Percentiles rank a stretch among this genome's conserved stretches.
Evolutionary conservation across 2,888 invertebrate genomes (phyloP).

Genomic region (Troglohyphantes excavatus): DNA sequence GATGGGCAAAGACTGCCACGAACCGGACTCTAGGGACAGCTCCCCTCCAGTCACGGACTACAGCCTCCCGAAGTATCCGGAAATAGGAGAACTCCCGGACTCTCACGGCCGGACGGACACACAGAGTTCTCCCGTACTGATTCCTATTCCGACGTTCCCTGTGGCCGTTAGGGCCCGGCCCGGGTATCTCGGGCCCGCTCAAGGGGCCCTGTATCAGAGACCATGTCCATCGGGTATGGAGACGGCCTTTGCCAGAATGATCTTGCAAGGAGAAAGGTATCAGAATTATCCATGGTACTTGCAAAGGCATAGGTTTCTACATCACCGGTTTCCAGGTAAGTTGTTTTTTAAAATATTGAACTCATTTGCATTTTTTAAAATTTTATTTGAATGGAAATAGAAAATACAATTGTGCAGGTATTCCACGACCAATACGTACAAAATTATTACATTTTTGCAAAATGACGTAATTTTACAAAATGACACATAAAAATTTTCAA

Average conservation of each 20-base stretch:
- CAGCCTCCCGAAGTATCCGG: constrained; percentile 5
- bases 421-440: too few relatives aligned
- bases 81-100: too few relatives aligned
- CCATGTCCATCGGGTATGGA: constrained; percentile 12
- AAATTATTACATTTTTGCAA: too few relatives aligned
- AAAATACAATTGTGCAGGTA: too few relatives aligned
- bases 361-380: too few relatives aligned
- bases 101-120: not conserved
- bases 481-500: too few relatives aligned
- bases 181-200: not conserved
- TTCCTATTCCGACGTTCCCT: constrained; percentile 61
- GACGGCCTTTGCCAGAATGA: constrained; percentile 11
- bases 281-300: constrained; percentile 48
- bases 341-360: too few relatives aligned
- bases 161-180: not conserved
- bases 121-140: constrained; percentile 17
- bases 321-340: constrained; percentile 42
- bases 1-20: constrained; percentile 47
- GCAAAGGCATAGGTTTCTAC: constrained; percentile 30
- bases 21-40: not conserved
- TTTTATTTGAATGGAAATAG: too few relatives aligned
- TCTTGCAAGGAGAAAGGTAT: constrained; percentile 19
- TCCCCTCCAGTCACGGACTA: constrained; percentile 37
- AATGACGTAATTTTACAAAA: too few relatives aligned
- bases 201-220: not conserved